These are phyloP conservation scores for Nothobranchius furzeri DNA, from an alignment of 2,113 vertebrate genomes.

Conservation along the genomic window DNA sequence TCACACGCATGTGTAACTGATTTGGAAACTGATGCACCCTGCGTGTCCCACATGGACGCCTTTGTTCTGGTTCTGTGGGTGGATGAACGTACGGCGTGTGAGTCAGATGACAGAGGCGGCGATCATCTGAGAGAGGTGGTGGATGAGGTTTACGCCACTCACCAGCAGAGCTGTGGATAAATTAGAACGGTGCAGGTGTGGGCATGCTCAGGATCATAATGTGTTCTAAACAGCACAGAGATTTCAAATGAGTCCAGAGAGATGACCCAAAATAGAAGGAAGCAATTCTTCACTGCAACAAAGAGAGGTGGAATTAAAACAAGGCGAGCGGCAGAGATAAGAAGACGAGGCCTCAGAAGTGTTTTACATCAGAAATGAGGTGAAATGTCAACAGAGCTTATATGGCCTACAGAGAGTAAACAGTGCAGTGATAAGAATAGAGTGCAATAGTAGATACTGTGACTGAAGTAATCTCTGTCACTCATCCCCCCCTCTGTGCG, in stretches of 20 bases:
- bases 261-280: conserved; percentile 6
- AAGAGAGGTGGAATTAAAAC: conserved; percentile 25
- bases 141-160: conserved; percentile 38
- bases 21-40: conserved; percentile 20
- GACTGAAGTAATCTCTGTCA: conserved; percentile 58
- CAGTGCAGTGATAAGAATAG: conserved; percentile 59
- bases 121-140: conserved; percentile 11
- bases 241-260: conserved; percentile 24
- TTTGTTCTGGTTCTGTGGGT: conserved; percentile 23
- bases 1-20: conserved; percentile 18
- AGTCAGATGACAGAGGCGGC: conserved; percentile 28
- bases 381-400: conserved; percentile 68
- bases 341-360: conserved; percentile 49
- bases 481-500: conserved; percentile 20
- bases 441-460: conserved; percentile 52
- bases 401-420: conserved; percentile 50
- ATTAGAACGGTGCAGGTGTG: conserved; percentile 22
- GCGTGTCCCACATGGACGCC: conserved; percentile 19
- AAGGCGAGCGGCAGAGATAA: conserved; percentile 27
- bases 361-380: conserved; percentile 56
- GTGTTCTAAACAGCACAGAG: conserved; percentile 20
- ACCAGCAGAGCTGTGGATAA: conserved; percentile 15
- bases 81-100: conserved; percentile 4
- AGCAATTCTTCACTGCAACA: conserved; percentile 17
- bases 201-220: conserved; percentile 3